phyloP scores from a whole-genome alignment of 2,888 invertebrate genomes.

The Acrobasis suavella region DNA sequence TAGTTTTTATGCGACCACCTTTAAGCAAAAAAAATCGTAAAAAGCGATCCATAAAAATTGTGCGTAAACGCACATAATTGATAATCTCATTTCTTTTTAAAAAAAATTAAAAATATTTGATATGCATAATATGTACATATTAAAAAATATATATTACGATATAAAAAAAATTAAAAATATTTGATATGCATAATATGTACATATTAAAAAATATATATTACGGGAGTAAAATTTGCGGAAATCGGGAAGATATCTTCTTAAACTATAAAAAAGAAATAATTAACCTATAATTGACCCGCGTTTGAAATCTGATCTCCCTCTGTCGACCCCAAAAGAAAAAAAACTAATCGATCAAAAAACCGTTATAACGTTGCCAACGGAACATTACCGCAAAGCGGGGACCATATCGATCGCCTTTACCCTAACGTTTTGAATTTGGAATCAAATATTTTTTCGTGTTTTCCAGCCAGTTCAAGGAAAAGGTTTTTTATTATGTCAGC shows the following conservation, averaged over 20 bases:
- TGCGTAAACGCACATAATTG: no score
- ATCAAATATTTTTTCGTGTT: neutral
- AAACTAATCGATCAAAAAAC: conserved; percentile 27
- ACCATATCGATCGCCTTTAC: conserved; percentile 16
- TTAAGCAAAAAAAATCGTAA: no score
- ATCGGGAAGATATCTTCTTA: neutral
- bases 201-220: no score
- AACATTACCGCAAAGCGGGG: conserved; percentile 13
- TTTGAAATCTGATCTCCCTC: conserved; percentile 18
- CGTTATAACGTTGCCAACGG: conserved; percentile 22
- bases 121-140: no score
- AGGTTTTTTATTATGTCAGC: neutral
- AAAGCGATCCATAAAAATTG: no score
- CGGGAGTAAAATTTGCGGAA: neutral
- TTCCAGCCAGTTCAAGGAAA: neutral
- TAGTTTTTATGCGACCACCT: no score
- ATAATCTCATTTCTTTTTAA: no score
- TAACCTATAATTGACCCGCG: conserved; percentile 12
- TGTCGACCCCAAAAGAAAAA: conserved; percentile 14
- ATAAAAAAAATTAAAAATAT: no score
- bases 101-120: no score
- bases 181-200: no score
- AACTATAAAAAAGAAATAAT: conserved; percentile 2
- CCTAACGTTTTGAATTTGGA: conserved; percentile 12
- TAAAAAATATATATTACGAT: no score